Base-by-base conservation (phyloP, 30 jellyfish, hydroid and myxozoan genomes). In the Aurelia aurita region DNA sequence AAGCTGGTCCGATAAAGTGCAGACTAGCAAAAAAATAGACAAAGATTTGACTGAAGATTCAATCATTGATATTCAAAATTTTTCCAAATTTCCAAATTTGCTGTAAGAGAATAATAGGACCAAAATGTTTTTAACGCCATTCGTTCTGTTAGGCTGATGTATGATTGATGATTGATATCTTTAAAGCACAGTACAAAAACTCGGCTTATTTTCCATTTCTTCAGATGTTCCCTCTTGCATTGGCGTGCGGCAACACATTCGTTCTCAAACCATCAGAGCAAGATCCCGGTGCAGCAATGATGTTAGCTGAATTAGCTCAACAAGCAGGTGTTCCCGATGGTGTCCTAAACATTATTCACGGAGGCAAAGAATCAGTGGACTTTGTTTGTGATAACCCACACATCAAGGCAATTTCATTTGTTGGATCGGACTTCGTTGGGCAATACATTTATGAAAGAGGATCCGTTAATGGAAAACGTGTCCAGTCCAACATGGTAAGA, bases 261-360 rank as follows among this genome's bases (percentile, higher is more conserved):
- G 89, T 93, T 19, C 39, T 93, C 95, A 93, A 93, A 85, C 98
- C 98, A 29, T 93, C 98, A 22, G 98, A 93, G 55, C 97, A 82
- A 71, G 98, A 93, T 39, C 98, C 98, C 2, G 98, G 98, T 1
- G 98, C 98, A 28, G 97, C 97, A 4, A 93, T 93, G 97, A 87
- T 93, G 88, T 71, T 93, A 35, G 93, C 91, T 0, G 81, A 87
- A 65, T 70, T 93, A 74, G 98, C 98, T 0, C 89, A 87, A 26
- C 97, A 93, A 74, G 89, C 95, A n/a, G 98, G 98, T 7, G 96
- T 93, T 1, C 98, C 98, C 1, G 97, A 77, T 67, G 98, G 98
- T 34, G 98, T 93, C 19, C 96, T 93, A 26, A 93, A 93, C 82
- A 96, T 93, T n/a, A 93, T 93, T 68, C 98, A 93, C 65, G 98